These are phyloP conservation scores for Dryas iulia DNA, from an alignment of 1,140 invertebrate genomes.

Conservation along the genomic window DNA sequence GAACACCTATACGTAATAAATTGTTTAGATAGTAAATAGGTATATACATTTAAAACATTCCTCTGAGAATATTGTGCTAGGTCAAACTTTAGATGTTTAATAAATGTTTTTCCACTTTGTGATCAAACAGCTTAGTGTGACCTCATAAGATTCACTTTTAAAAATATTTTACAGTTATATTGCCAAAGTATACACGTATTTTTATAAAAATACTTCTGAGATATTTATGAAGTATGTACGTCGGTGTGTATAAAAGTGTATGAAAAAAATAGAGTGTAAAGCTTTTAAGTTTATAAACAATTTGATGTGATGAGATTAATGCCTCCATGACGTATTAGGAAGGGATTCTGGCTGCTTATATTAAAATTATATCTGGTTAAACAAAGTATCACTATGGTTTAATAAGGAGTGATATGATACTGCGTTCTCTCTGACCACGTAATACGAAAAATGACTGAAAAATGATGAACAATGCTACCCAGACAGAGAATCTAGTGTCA, in stretches of 20 bases:
- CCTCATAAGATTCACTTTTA: constrained; percentile 1
- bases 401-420: no score
- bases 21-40: neutral
- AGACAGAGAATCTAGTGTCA: no score
- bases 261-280: no score
- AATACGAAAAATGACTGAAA: no score
- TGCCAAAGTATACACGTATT: neutral
- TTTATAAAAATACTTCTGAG: no score
- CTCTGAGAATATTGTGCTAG: neutral
- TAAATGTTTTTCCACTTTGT: neutral
- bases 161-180: neutral
- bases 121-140: neutral
- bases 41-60: neutral
- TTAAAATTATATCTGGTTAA: no score
- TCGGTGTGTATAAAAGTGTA: no score
- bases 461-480: no score
- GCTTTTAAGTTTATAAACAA: neutral
- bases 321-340: neutral
- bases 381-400: no score
- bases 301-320: neutral
- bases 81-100: neutral
- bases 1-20: neutral
- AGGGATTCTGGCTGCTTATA: neutral
- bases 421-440: no score
- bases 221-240: no score